phyloP scores from a whole-genome alignment of 2,797 vertebrate species.

The Emydoidea blandingii region DNA sequence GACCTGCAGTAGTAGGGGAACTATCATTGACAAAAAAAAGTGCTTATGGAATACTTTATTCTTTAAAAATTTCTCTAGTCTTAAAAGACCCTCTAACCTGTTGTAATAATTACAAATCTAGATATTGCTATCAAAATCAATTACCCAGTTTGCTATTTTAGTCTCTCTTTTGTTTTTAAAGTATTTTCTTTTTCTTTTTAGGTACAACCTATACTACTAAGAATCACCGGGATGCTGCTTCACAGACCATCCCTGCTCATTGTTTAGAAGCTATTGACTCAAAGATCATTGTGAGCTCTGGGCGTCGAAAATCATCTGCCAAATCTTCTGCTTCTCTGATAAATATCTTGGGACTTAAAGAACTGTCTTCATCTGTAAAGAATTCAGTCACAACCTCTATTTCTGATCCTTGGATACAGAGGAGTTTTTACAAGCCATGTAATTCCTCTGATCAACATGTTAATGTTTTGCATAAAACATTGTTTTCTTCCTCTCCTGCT shows the following conservation, averaged over 20 bases:
- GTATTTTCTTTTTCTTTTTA: conserved; percentile 59
- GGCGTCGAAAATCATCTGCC: conserved; percentile 78
- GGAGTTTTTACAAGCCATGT: conserved; percentile 88
- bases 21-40: not conserved
- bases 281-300: conserved; percentile 83
- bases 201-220: conserved; percentile 77
- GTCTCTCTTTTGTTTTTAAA: conserved; percentile 23
- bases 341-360: conserved; percentile 75
- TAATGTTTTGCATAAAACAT: conserved; percentile 71
- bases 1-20: not conserved
- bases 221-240: conserved; percentile 90
- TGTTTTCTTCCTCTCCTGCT: conserved; percentile 84
- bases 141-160: not conserved
- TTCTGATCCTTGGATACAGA: conserved; percentile 87
- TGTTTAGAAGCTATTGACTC: conserved; percentile 86
- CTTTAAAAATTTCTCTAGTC: not conserved
- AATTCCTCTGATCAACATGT: conserved; percentile 75
- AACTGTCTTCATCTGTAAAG: conserved; percentile 85
- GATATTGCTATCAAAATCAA: not conserved
- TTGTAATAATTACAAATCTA: not conserved
- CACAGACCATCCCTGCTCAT: conserved; percentile 88
- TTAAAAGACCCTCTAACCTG: not conserved
- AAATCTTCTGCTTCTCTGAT: conserved; percentile 79
- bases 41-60: not conserved
- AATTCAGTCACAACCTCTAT: conserved; percentile 84